Base-by-base conservation (phyloP, 2,113 vertebrate genomes). In the Numenius arquata region DNA sequence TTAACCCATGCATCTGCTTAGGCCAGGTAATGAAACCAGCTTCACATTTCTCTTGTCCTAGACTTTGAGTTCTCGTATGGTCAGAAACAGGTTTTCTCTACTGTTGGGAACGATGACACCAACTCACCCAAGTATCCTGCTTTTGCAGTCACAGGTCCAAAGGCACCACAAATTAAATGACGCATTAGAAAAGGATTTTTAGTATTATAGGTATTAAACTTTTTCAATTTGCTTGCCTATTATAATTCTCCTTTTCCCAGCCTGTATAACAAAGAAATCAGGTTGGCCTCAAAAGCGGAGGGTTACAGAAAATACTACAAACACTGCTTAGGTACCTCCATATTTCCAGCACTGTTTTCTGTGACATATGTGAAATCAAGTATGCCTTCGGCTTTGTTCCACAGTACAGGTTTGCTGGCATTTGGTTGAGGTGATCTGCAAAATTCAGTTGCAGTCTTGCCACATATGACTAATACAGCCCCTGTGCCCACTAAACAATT, bases 311-410 rank as follows among this genome's bases (percentile, higher is more conserved):
- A 88, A 70, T 5, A 84, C 9, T 50, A 89, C 34, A 89, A 63
- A 89, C 87, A 85, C 17, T 76, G 71, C 23, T 65, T 58, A 72
- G 29, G 70, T 56, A 82, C 26, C 26, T 85, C 43, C 66, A 0
- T 73, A 79, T 71, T 85, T 76, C 53, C 68, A 95, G 50, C 48
- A 70, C 16, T 53, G 30, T 53, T 90, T 93, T 89, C 70, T 58
- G 26, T 43, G 62, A 62, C 89, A 91, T 86, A 63, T 25, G 58
- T 76, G 87, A 93, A 82, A 76, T 53, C 59, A 85, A 82, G 18
- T 13, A 45, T 62, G 53, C 71, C 86, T 95, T 87, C 92, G 90
- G 83, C 53, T 89, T 92, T 89, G 81, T 74, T 73, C n/a, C 70
- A 61, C 22, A 40, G 40, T 36, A 66, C 32, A 76, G 62, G 53